These are phyloP conservation scores for Merops nubicus DNA, from an alignment of 2,113 vertebrate species.

Conservation along the genomic window DNA sequence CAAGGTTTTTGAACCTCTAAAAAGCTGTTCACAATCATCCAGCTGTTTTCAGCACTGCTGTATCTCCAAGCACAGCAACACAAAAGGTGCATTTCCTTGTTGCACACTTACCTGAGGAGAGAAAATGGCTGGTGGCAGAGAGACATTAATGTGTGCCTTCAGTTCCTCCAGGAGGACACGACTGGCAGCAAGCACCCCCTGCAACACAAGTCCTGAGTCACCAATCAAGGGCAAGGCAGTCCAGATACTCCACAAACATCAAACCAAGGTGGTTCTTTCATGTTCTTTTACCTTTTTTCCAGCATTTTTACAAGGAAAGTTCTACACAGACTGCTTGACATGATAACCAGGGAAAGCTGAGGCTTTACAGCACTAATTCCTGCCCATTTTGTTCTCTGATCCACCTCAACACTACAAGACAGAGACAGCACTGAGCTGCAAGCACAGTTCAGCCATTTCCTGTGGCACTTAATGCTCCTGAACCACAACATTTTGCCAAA, in stretches of 20 bases:
- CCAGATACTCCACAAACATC: neutral
- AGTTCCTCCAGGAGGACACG: slow-evolving; percentile 9
- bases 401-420: neutral
- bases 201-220: neutral
- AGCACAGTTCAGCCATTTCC: neutral
- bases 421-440: neutral
- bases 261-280: too few relatives aligned
- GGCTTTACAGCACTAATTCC: neutral
- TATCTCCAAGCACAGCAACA: neutral
- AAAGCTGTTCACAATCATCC: neutral
- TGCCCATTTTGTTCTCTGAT: neutral
- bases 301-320: neutral
- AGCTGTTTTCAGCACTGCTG: neutral
- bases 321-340: neutral
- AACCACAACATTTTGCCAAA: neutral
- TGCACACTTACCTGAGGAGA: slow-evolving; percentile 9
- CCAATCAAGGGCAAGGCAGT: neutral
- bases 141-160: neutral
- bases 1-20: too few relatives aligned
- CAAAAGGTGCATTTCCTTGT: neutral
- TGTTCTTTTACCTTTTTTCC: neutral
- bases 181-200: slow-evolving; percentile 9
- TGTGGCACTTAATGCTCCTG: neutral
- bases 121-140: neutral
- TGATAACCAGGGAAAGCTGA: neutral